Evolutionary conservation across 2,797 vertebrate species (phyloP).

Genomic region (Masticophis lateralis): DNA sequence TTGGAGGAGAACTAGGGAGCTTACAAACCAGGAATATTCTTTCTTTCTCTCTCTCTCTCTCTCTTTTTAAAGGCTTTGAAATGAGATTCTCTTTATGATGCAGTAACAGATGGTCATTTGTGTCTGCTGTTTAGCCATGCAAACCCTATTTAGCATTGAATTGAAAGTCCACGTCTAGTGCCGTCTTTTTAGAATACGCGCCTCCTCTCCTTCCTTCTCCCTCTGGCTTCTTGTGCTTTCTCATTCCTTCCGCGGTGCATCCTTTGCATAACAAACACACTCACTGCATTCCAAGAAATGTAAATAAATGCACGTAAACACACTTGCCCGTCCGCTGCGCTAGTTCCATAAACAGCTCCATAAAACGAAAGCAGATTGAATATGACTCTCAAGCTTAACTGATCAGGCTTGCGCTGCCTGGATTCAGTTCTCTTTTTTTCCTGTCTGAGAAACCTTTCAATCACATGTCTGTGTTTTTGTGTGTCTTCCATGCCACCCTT

Average conservation of each 20-base stretch:
- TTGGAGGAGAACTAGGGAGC: background rate
- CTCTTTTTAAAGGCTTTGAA: background rate
- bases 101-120: conserved; percentile 37
- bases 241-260: background rate
- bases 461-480: background rate
- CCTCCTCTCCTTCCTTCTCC: background rate
- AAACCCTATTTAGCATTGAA: conserved; percentile 21
- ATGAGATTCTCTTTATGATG: background rate
- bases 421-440: conserved; percentile 29
- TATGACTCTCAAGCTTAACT: conserved; percentile 42
- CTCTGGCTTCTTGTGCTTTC: background rate
- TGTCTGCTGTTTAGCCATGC: background rate
- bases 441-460: conserved; percentile 34
- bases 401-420: conserved; percentile 36
- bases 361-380: conserved; percentile 53
- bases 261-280: conserved; percentile 12
- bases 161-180: background rate
- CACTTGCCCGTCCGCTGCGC: conserved; percentile 12
- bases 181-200: background rate
- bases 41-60: background rate
- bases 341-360: conserved; percentile 40
- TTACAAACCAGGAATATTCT: conserved; percentile 14
- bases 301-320: conserved; percentile 36
- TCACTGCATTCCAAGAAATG: conserved; percentile 31
- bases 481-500: background rate